Base-by-base conservation (phyloP, 2,113 vertebrate species). In the Donacobius atricapilla region DNA sequence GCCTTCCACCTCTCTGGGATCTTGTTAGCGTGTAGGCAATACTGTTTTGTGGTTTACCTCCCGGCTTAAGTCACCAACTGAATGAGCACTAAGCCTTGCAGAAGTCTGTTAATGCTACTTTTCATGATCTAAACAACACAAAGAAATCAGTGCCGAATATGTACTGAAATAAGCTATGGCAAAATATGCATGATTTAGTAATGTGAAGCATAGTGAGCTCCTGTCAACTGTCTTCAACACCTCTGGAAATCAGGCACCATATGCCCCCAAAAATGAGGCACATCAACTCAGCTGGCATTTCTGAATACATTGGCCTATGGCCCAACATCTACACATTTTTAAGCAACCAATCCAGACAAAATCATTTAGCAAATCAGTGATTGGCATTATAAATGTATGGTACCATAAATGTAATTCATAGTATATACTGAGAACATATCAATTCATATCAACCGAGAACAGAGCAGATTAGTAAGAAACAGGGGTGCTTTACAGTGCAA, bases 171-270 rank as follows among this genome's bases (percentile, higher is more conserved):
- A 6, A 83, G 42, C 42, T 83, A 61, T 42, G 13, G 1, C 50
- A 65, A 61, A 94, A 93, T 83, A 94, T 66, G 66, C 25, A 57
- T 45, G 23, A 84, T 87, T 92, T 63, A 77, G 8, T 48, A 68
- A 69, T 53, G 63, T 13, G 66, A 83, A 69, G 22, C 61, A 56
- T 5, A 68, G 57, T 2, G 25, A 79, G 23, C 47, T 93, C 48
- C 79, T 96, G 88, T 80, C 88, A 94, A 2, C 45, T 73, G 58
- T 88, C 85, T 83, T 82, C 30, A 80, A 70, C 90, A 66, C 71
- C 68, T 96, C 88, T 73, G 83, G 66, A 86, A 93, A 92, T 83
- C 68, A 90, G 79, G 83, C 63, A 92, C 54, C 76, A 81, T 39
- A 70, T 70, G 83, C 47, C 81, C 83, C 73, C 35, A 37, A 28